Percentiles rank a stretch among this genome's conserved stretches.
phyloP scores from a whole-genome alignment of 2,113 vertebrate genomes.

The Percopsis transmontana region DNA sequence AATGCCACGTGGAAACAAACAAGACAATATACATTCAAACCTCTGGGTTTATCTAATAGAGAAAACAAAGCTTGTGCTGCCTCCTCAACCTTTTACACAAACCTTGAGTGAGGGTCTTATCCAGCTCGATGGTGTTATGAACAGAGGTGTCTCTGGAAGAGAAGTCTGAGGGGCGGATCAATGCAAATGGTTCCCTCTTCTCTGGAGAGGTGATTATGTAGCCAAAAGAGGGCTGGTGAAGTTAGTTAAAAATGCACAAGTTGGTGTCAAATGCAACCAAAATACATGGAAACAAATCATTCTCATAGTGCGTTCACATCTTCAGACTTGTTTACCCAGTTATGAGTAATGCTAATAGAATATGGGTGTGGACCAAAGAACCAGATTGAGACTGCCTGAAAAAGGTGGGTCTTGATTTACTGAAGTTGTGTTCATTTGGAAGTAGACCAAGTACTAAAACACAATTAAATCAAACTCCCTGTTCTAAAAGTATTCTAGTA shows the following conservation, averaged over 20 bases:
- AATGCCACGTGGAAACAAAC: not conserved
- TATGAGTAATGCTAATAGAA: no score
- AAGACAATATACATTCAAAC: not conserved
- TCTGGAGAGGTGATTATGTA: slow-evolving; percentile 93
- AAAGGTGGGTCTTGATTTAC: no score
- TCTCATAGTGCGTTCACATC: not conserved
- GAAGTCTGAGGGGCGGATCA: slow-evolving; percentile 80
- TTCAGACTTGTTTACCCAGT: no score
- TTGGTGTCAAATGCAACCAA: not conserved
- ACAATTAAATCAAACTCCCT: no score
- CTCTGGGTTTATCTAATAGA: not conserved
- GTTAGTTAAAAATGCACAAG: not conserved
- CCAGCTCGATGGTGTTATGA: slow-evolving; percentile 61
- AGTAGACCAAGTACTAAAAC: no score
- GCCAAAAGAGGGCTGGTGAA: slow-evolving; percentile 91
- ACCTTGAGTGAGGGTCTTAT: slow-evolving; percentile 81
- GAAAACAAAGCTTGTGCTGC: not conserved
- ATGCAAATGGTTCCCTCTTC: slow-evolving; percentile 86
- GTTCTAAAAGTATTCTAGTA: no score
- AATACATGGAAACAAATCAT: not conserved
- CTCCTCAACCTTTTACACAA: not conserved
- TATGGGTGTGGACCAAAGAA: no score
- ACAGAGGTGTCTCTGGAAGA: slow-evolving; percentile 51
- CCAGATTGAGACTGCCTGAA: no score
- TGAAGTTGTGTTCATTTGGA: no score